phyloP scores from a whole-genome alignment of 1,140 invertebrate genomes.

The Diachasma alloeum region DNA sequence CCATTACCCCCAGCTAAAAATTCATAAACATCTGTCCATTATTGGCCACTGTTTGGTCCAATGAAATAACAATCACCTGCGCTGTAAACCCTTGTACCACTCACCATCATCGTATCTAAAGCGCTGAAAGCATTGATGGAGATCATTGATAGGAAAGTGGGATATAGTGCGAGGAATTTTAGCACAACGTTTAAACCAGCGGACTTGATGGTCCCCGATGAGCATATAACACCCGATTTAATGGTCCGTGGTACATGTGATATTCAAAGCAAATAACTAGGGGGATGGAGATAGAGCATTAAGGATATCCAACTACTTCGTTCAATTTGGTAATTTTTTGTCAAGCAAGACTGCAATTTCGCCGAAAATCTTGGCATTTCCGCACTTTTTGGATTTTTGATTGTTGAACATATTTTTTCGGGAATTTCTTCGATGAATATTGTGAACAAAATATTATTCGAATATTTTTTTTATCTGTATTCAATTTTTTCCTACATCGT shows the following conservation, averaged over 20 bases:
- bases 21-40: neutral
- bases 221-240: constrained; percentile 5
- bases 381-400: too few relatives aligned
- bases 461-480: too few relatives aligned
- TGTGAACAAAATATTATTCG: too few relatives aligned
- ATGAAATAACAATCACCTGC: constrained; percentile 7
- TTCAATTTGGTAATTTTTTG: constrained; percentile 24
- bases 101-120: constrained; percentile 27
- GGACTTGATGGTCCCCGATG: constrained; percentile 1
- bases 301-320: constrained; percentile 36
- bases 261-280: constrained; percentile 58
- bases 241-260: constrained; percentile 40
- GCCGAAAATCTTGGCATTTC: too few relatives aligned
- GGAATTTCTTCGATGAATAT: too few relatives aligned
- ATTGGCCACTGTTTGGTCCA: neutral
- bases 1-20: neutral
- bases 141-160: neutral
- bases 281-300: constrained; percentile 36
- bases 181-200: constrained; percentile 17
- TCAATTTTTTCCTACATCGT: too few relatives aligned
- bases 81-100: constrained; percentile 4
- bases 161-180: constrained; percentile 10
- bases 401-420: too few relatives aligned
- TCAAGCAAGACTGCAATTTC: too few relatives aligned
- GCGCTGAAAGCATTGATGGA: constrained; percentile 25